Conservation (phyloP, 2,888 invertebrate species). For the Eupeodes latifasciatus region DNA sequence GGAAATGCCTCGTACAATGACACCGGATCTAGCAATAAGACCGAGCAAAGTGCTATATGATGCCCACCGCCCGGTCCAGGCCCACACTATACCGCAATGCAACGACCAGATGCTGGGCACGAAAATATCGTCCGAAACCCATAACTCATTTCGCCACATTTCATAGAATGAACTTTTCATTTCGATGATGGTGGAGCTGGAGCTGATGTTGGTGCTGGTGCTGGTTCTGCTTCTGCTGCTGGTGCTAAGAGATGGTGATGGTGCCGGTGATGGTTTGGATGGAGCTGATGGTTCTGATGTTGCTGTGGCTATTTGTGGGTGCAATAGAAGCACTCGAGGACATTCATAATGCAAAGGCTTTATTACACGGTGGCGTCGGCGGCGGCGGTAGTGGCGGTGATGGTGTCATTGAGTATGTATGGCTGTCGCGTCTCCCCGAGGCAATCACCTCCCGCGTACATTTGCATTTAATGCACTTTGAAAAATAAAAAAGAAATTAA, state of each 20-base stretch:
- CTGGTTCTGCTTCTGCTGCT: not conserved
- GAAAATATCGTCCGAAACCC: conserved; percentile 71
- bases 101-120: conserved; percentile 61
- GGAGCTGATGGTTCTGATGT: not conserved
- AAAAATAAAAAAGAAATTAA: conserved; percentile 5
- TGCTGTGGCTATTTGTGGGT: conserved; percentile 71
- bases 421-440: conserved; percentile 38
- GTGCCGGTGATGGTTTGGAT: too few relatives aligned
- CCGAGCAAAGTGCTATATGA: conserved; percentile 66
- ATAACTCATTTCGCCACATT: conserved; percentile 78
- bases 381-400: conserved; percentile 8
- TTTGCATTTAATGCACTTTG: conserved; percentile 48
- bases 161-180: conserved; percentile 78
- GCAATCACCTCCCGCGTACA: conserved; percentile 65
- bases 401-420: conserved; percentile 19
- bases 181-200: conserved; percentile 58
- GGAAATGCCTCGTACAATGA: conserved; percentile 65
- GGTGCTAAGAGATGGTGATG: not conserved
- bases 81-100: conserved; percentile 47
- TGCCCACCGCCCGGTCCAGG: not conserved
- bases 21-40: conserved; percentile 77
- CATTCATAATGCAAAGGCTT: conserved; percentile 71
- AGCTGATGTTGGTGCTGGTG: not conserved
- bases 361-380: conserved; percentile 50
- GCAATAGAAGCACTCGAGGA: conserved; percentile 74